Conservation (phyloP, 23 tunicate genomes). For the Diplosoma virens region DNA sequence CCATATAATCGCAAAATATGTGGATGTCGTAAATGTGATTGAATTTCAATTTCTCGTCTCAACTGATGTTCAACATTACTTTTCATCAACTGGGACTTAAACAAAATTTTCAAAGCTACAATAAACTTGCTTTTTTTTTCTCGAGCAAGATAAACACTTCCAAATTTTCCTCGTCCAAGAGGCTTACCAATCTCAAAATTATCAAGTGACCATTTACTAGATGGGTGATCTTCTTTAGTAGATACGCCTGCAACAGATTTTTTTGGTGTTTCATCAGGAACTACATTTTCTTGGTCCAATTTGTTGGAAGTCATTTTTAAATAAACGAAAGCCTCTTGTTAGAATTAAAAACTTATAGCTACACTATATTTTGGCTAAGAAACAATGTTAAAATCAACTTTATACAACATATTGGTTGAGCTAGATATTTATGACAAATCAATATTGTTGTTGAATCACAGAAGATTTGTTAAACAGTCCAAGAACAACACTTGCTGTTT, state of each 20-base stretch:
- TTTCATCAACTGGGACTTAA: constrained; percentile 85
- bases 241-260: neutral
- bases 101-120: constrained; percentile 85
- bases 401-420: too few species aligned
- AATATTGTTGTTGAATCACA: too few species aligned
- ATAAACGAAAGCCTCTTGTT: too few species aligned
- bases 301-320: too few species aligned
- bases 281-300: constrained; percentile 6
- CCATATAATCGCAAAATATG: constrained; percentile 87
- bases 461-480: too few species aligned
- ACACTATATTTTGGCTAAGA: too few species aligned
- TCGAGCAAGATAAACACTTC: constrained; percentile 94
- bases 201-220: constrained; percentile 52
- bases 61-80: constrained; percentile 91
- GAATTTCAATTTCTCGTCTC: constrained; percentile 95
- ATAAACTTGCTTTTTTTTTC: constrained; percentile 84
- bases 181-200: constrained; percentile 98
- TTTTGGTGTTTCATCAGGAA: neutral
- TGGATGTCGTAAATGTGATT: constrained; percentile 89
- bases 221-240: neutral
- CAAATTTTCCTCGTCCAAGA: constrained; percentile 93
- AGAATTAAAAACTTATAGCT: too few species aligned
- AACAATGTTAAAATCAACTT: too few species aligned
- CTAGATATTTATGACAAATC: too few species aligned
- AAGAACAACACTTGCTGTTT: too few species aligned